Conservation (phyloP, 2,888 invertebrate species). For the Tetheella fluctuosa region DNA sequence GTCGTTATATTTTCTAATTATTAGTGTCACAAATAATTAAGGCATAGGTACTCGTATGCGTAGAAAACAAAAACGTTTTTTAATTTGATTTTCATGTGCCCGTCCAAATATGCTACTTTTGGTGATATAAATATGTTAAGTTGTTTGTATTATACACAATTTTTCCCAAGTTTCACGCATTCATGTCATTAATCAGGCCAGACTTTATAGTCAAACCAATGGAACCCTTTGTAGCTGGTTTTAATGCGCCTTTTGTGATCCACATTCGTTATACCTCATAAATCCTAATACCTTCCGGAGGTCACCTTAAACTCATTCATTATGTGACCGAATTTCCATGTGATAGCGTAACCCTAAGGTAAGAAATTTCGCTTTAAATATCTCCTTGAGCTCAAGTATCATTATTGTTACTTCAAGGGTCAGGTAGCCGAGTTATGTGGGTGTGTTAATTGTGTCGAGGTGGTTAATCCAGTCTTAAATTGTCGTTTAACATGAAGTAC, state of each 20-base stretch:
- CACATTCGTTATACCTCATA: slow-evolving; percentile 30
- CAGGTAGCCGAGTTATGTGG: slow-evolving; percentile 19
- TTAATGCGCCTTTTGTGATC: slow-evolving; percentile 9
- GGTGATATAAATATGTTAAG: no score
- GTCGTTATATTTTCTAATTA: no score
- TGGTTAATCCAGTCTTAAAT: neutral
- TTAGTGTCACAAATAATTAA: no score
- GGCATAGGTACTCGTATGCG: no score
- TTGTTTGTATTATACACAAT: no score
- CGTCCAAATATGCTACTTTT: no score
- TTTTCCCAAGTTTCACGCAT: neutral
- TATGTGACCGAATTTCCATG: slow-evolving; percentile 29
- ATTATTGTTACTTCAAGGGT: slow-evolving; percentile 23
- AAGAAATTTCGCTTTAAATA: slow-evolving; percentile 21
- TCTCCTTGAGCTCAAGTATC: slow-evolving; percentile 26
- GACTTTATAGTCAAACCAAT: neutral
- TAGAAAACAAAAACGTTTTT: no score
- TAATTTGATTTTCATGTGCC: no score
- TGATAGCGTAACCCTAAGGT: slow-evolving; percentile 21
- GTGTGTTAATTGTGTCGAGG: slow-evolving; percentile 3
- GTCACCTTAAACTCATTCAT: slow-evolving; percentile 23
- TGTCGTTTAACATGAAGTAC: neutral
- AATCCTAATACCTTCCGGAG: slow-evolving; percentile 28
- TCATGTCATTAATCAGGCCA: slow-evolving; percentile 1
- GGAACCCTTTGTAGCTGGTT: neutral